Percentiles rank a stretch among this genome's conserved stretches.
Evolutionary conservation across 2,888 invertebrate species (phyloP).

Genomic region (Cryptocheilus praepositus): DNA sequence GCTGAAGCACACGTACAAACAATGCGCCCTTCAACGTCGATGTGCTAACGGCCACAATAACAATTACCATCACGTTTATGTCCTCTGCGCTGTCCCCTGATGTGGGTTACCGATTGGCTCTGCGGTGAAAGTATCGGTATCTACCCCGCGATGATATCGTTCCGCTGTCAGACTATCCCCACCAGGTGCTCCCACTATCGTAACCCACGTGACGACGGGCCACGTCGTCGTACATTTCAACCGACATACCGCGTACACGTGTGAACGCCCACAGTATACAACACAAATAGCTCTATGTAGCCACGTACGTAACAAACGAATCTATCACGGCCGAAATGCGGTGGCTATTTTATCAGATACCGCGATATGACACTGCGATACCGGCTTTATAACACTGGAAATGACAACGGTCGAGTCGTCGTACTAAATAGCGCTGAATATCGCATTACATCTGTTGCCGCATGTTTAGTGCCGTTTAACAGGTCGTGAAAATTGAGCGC

Average conservation of each 20-base stretch:
- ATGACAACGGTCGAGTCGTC: too few relatives aligned
- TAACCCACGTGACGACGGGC: neutral
- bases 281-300: too few relatives aligned
- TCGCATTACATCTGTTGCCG: too few relatives aligned
- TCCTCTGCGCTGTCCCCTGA: slow-evolving; percentile 37
- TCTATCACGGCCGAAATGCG: too few relatives aligned
- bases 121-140: slow-evolving; percentile 34
- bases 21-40: slow-evolving; percentile 32
- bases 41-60: slow-evolving; percentile 58
- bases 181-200: neutral
- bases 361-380: too few relatives aligned
- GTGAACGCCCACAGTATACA: neutral
- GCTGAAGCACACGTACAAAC: neutral
- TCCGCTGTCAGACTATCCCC: slow-evolving; percentile 9
- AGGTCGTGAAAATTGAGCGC: too few relatives aligned
- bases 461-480: too few relatives aligned
- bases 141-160: slow-evolving; percentile 5
- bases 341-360: too few relatives aligned
- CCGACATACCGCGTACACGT: neutral
- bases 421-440: too few relatives aligned
- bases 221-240: neutral
- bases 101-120: slow-evolving; percentile 35
- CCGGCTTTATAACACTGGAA: too few relatives aligned
- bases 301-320: too few relatives aligned
- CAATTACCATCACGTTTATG: slow-evolving; percentile 58